Evolutionary conservation across 1,140 invertebrate species (phyloP).

Genomic region (Drosophila aff.): DNA sequence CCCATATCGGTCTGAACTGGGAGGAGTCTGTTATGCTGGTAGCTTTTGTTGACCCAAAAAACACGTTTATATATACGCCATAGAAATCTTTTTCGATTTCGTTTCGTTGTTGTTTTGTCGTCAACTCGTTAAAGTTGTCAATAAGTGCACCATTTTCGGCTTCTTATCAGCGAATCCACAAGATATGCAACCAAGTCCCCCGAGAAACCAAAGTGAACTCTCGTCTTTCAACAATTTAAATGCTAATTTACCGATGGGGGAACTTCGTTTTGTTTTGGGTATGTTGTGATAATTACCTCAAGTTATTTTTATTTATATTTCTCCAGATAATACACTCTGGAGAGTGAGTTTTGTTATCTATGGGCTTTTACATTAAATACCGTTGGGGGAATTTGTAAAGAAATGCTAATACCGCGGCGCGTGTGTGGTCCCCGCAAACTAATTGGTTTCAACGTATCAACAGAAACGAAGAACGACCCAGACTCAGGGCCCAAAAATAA

Average conservation of each 20-base stretch:
- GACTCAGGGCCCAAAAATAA: constrained; percentile 53
- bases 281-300: constrained; percentile 79
- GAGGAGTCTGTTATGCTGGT: constrained; percentile 42
- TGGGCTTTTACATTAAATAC: constrained; percentile 73
- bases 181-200: constrained; percentile 23
- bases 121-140: constrained; percentile 80
- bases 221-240: constrained; percentile 66
- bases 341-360: constrained; percentile 60
- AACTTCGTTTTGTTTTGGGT: constrained; percentile 73
- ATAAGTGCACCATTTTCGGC: constrained; percentile 82
- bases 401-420: constrained; percentile 67
- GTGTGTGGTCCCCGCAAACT: constrained; percentile 73
- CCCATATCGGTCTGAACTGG: constrained; percentile 12
- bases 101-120: constrained; percentile 38
- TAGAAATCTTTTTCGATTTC: constrained; percentile 37
- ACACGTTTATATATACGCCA: constrained; percentile 64
- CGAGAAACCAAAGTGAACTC: constrained; percentile 38
- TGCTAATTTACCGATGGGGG: constrained; percentile 56
- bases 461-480: constrained; percentile 3
- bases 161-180: constrained; percentile 60
- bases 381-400: constrained; percentile 75
- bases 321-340: constrained; percentile 26
- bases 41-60: constrained; percentile 56
- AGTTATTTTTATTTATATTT: constrained; percentile 63
- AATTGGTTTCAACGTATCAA: constrained; percentile 63